Evolutionary conservation across 2,888 invertebrate species (phyloP), one percentile per base, ranked within the genome.

Genomic region (Chymomyza amoena): DNA sequence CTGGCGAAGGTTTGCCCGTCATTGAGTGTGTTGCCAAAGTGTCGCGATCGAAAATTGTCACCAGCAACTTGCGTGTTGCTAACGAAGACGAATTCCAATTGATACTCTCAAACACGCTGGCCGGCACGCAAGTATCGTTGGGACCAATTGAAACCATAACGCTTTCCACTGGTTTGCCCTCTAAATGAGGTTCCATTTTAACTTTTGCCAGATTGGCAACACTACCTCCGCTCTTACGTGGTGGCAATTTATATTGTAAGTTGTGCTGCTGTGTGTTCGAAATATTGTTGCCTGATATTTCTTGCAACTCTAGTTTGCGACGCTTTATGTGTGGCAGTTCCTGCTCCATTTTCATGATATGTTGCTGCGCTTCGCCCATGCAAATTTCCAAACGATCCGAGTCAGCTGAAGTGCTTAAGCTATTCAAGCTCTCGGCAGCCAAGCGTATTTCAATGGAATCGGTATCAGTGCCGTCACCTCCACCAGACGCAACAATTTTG

Each of bases 1-100:
- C 92, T 7, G 94, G 94, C 5, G 94, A 94, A 45, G 92, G 93
- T 76, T 93, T 94, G 9, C 94, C 94, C 0, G 94, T 94, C 72
- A 94, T 90, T 0, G 93, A 94, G 79, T 94, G 94, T 0, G 94
- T 94, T 10, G 94, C 94, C 66, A 94, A 83, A 0, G 93, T 91
- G 61, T 93, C 92, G 64, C 94, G 92, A 36, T 93, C 92, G 82
- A 94, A 94, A 15, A 94, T 89, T 0, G 93, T 91, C 76, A 93
- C 92, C 51, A 94, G 80, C 15, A 94, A 83, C 78, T 93, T 93
- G 69, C 94, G 90, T 0, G 94, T 94, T 6, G 94, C 94, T 6
- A 91, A 84, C 6, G 93, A 93, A 68, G 93, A 91, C 1, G 92
- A 87, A 3, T 51, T 25, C 94, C 94, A 94, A 75, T 93, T 92